These are phyloP conservation scores for Gopherus flavomarginatus DNA, from an alignment of 2,113 vertebrate species.

Conservation along the genomic window DNA sequence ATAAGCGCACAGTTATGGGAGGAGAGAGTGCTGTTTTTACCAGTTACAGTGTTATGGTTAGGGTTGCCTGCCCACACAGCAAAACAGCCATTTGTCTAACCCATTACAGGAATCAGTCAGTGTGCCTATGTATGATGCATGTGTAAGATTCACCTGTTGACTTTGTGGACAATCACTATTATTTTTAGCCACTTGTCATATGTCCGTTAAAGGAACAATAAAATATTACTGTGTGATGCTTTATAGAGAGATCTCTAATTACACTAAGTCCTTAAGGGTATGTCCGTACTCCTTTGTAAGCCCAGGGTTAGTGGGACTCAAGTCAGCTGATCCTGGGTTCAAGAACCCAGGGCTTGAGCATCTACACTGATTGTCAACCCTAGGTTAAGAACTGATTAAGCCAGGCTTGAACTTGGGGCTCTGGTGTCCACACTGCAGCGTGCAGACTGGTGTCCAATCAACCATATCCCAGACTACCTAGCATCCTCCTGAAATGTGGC, in stretches of 20 bases:
- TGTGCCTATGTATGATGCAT: too few relatives aligned
- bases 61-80: too few relatives aligned
- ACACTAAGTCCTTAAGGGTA: not conserved
- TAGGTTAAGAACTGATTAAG: not conserved
- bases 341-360: too few relatives aligned
- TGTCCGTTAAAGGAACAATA: too few relatives aligned
- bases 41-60: too few relatives aligned
- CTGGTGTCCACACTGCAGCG: not conserved
- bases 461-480: not conserved
- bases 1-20: too few relatives aligned
- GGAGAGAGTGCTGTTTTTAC: too few relatives aligned
- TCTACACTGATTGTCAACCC: not conserved
- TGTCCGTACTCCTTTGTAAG: not conserved
- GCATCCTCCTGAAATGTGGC: not conserved
- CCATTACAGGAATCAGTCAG: too few relatives aligned
- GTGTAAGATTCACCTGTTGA: too few relatives aligned
- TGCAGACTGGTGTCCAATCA: not conserved
- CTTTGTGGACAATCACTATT: too few relatives aligned
- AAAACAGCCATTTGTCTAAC: too few relatives aligned
- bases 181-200: too few relatives aligned
- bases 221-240: not conserved
- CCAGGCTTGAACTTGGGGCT: not conserved
- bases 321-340: not conserved
- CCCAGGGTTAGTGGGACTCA: not conserved
- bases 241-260: not conserved